phyloP scores from a whole-genome alignment of 2,888 invertebrate species.

The Lepidochitona cinerea region DNA sequence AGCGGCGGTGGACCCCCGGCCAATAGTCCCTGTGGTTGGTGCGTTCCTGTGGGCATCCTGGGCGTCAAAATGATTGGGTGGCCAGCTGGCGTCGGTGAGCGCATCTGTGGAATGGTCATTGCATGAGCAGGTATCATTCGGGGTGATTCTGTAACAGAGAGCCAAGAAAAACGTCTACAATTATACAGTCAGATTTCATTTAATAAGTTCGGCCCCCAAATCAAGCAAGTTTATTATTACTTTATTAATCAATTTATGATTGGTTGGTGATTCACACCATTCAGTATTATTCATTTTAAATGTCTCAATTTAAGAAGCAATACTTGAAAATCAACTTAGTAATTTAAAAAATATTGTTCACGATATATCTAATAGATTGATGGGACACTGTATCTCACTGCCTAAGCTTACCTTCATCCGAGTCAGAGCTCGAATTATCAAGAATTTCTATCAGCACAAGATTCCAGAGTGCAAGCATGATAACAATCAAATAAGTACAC shows the following conservation, averaged over 20 bases:
- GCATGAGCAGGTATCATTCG: constrained; percentile 43
- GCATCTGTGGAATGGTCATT: constrained; percentile 42
- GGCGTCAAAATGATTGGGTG: constrained; percentile 91
- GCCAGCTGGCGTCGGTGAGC: constrained; percentile 84
- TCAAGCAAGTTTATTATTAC: too few relatives aligned
- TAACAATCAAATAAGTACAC: not conserved
- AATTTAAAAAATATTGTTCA: too few relatives aligned
- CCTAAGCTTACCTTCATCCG: not conserved
- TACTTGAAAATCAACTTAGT: too few relatives aligned
- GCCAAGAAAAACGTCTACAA: not conserved
- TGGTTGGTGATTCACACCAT: too few relatives aligned
- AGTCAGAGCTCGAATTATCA: not conserved
- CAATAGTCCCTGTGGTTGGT: constrained; percentile 37
- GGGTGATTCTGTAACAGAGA: constrained; percentile 42
- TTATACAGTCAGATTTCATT: too few relatives aligned
- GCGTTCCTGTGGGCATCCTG: constrained; percentile 70
- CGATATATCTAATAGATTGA: too few relatives aligned
- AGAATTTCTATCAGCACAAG: not conserved
- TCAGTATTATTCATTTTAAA: too few relatives aligned
- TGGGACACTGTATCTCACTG: too few relatives aligned
- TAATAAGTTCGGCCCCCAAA: too few relatives aligned
- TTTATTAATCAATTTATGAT: too few relatives aligned
- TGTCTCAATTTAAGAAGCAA: too few relatives aligned
- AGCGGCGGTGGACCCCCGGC: constrained; percentile 75
- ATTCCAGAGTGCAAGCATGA: not conserved